Evolutionary conservation across 2,113 vertebrate genomes (phyloP).

Genomic region (Nothoprocta perdicaria): DNA sequence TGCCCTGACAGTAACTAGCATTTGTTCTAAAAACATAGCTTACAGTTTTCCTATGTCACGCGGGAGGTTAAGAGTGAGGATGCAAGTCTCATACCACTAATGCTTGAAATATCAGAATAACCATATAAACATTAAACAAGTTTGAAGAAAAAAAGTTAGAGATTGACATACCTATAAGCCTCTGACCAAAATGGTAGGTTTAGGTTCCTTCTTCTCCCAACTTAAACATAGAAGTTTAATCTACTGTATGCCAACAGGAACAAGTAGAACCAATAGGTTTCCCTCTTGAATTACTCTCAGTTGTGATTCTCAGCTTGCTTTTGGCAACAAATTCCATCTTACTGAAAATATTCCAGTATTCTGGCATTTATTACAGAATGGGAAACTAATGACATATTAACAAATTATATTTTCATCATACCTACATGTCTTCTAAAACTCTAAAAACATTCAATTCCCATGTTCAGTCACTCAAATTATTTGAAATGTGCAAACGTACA

Average conservation of each 20-base stretch:
- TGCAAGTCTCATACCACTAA: rapidly evolving
- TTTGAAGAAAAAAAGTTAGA: neutral
- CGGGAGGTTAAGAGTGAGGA: neutral
- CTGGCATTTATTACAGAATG: neutral
- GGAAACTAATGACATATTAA: neutral
- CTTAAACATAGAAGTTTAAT: neutral
- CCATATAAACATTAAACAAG: neutral
- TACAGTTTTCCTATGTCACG: neutral
- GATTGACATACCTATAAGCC: neutral
- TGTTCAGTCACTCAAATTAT: neutral
- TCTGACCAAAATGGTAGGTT: neutral
- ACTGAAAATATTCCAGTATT: neutral
- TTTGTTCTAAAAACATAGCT: neutral
- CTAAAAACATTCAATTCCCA: neutral
- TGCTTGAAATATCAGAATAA: neutral
- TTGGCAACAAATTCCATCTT: neutral
- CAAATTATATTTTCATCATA: neutral
- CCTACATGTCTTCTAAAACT: neutral
- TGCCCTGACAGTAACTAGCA: neutral
- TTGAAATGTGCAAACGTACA: neutral
- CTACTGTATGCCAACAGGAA: neutral
- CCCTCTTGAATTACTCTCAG: rapidly evolving
- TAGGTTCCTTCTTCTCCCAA: neutral
- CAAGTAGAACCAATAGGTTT: neutral
- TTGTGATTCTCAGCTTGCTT: neutral